phyloP scores from a whole-genome alignment of 2,888 invertebrate genomes.

The Temnothorax rugatulus region DNA sequence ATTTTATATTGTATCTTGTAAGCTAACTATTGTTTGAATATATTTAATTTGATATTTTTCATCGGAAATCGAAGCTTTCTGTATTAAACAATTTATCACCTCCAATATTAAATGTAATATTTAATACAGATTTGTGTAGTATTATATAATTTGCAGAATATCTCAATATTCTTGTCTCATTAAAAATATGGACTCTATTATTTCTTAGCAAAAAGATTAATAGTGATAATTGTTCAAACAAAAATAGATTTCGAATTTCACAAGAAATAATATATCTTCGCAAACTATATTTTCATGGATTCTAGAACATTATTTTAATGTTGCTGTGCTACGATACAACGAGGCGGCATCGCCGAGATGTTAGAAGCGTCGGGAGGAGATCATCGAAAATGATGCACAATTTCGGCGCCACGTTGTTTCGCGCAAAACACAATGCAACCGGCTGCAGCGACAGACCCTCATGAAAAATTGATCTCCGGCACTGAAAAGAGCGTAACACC shows the following conservation, averaged over 20 bases:
- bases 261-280: not conserved
- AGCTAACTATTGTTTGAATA: not conserved
- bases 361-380: not conserved
- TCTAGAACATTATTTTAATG: not conserved
- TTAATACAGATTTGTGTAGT: not conserved
- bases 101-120: constrained; percentile 4
- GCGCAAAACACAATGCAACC: constrained; percentile 41
- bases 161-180: not conserved
- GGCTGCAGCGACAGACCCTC: constrained; percentile 1
- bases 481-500: constrained; percentile 39
- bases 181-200: not conserved
- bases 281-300: not conserved
- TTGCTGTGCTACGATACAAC: not conserved
- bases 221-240: constrained; percentile 6
- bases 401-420: constrained; percentile 4
- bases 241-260: not conserved
- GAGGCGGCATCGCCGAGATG: not conserved
- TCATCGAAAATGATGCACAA: constrained; percentile 29
- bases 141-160: not conserved
- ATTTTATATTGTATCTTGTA: constrained; percentile 6
- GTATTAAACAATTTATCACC: not conserved
- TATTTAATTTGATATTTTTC: not conserved
- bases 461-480: constrained; percentile 56
- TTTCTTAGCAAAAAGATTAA: not conserved
- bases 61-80: not conserved